Base-by-base conservation (phyloP, 2,888 invertebrate genomes). In the Catocala sponsa region DNA sequence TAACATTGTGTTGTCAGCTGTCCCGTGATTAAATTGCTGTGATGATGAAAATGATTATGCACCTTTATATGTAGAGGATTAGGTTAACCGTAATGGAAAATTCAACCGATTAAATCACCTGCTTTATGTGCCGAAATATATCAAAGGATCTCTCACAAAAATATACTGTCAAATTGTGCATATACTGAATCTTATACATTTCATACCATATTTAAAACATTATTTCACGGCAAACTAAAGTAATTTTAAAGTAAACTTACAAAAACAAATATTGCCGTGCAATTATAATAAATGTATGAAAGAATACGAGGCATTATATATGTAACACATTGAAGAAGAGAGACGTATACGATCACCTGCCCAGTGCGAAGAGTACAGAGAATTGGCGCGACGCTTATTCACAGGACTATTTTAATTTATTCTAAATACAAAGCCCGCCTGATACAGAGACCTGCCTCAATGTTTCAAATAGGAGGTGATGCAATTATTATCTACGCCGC, bases 371-470 rank as follows among this genome's bases (percentile, higher is more conserved):
- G 51, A 65, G 70, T 42, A 47, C 49, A 42, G 53, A 63, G 55
- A 35, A 46, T 61, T 33, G 11, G 46, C 25, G 35, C 63, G 42
- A 15, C 79, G 88, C 86, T 89, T 90, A 90, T 87, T 90, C 90
- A 90, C 87, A 78, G 81, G 76, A 88, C 90, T 90, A 90, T 90
- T 90, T 90, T 88, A 85, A 90, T 86, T 86, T 88, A 84, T 78
- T 84, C 84, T 84, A 86, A 83, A 86, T 85, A 82, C 87, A 86
- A 69, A 87, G 86, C 89, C 80, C 82, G 85, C 81, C 85, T 79
- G 80, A 80, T 72, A 73, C 76, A 68, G 68, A 62, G 68, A 59
- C 62, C 68, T 72, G 70, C 74, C 63, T 62, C 65, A 64, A 74
- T 56, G 59, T 63, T 53, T 55, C 50, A 68, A 72, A 70, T 52